These are phyloP conservation scores for Ophion obscuratus DNA, from an alignment of 2,888 invertebrate species.

Conservation along the genomic window DNA sequence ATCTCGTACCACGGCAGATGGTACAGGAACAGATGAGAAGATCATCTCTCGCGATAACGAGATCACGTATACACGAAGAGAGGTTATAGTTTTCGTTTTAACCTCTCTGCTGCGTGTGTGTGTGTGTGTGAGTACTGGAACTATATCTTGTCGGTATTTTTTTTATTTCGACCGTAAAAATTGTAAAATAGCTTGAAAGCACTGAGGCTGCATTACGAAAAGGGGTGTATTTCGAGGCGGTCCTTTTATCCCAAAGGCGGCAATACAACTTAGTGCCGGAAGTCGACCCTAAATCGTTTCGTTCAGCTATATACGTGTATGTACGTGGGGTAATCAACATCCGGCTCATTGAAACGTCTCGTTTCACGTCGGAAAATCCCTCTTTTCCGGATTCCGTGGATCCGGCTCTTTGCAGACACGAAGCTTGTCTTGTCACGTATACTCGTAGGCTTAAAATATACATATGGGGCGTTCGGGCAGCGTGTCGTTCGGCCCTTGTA, in stretches of 20 bases:
- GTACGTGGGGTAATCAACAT: conserved; percentile 59
- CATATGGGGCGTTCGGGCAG: background rate
- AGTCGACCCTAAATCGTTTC: conserved; percentile 74
- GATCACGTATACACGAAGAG: background rate
- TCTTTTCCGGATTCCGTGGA: conserved; percentile 73
- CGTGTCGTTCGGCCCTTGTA: background rate
- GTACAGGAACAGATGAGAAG: background rate
- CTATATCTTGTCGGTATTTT: background rate
- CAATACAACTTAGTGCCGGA: conserved; percentile 68
- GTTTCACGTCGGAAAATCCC: conserved; percentile 71
- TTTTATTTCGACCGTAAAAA: background rate
- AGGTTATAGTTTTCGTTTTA: no score
- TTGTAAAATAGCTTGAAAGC: background rate
- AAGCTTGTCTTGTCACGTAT: background rate
- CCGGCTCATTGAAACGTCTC: conserved; percentile 72
- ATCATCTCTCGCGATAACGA: background rate
- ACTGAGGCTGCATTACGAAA: conserved; percentile 1
- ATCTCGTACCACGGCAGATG: background rate
- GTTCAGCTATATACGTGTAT: conserved; percentile 5
- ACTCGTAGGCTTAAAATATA: background rate
- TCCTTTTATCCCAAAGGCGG: conserved; percentile 13
- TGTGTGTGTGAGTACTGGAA: background rate
- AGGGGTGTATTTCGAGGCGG: conserved; percentile 17
- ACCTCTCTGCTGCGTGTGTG: no score
- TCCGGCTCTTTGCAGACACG: background rate